These are phyloP conservation scores for Microcebus murinus DNA, from an alignment of 2,113 vertebrate genomes.

Conservation along the genomic window DNA sequence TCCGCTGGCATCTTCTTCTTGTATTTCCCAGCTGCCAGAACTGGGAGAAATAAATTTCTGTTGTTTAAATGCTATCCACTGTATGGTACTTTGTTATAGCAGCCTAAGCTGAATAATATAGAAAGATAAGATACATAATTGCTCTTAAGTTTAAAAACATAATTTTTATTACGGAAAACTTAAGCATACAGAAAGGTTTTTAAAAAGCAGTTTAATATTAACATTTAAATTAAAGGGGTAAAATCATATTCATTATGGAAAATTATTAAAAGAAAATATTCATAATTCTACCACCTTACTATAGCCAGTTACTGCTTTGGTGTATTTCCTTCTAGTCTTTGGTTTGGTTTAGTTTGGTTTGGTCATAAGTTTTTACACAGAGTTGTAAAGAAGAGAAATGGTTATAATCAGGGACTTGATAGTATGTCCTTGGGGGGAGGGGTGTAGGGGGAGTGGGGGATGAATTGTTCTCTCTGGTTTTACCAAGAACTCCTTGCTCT, in stretches of 20 bases:
- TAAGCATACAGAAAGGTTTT: not conserved
- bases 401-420: not conserved
- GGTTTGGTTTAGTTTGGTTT: too few species aligned
- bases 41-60: too few species aligned
- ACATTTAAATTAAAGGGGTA: not conserved
- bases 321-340: not conserved
- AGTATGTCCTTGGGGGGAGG: not conserved
- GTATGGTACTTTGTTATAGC: not conserved
- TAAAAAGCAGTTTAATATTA: not conserved
- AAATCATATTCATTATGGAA: not conserved
- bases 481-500: not conserved
- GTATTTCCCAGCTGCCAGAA: not conserved
- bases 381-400: not conserved
- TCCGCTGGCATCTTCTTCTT: not conserved
- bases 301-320: not conserved
- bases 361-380: not conserved
- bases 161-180: not conserved
- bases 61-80: not conserved
- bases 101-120: not conserved
- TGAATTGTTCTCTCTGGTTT: not conserved
- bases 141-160: not conserved
- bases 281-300: not conserved
- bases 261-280: not conserved
- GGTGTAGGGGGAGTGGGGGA: rapidly evolving
- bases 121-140: not conserved